Base-by-base conservation (phyloP, 2,888 invertebrate genomes). In the Octonoba sinensis region DNA sequence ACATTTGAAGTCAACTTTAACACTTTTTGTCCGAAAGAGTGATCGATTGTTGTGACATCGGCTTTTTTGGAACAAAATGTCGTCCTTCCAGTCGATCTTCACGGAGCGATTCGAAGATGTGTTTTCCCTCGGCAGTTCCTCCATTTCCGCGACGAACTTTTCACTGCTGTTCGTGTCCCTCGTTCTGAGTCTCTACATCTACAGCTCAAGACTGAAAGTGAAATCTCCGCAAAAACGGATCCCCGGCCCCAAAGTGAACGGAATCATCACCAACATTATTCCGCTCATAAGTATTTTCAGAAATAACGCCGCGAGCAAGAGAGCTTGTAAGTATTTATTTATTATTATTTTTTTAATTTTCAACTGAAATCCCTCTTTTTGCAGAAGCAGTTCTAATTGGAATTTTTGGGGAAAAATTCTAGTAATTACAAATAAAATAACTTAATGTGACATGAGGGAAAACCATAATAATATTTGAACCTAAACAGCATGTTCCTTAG, bases 171-270 rank as follows among this genome's bases (percentile, higher is more conserved):
- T 22, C 0, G n/a, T 69, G 12, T 2, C 56, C 18, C 11, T 65
- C 12, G 59, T 59, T 8, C 16, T 70, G 0, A 27, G 49, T 0
- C 51, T 70, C 18, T 82, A 75, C 36, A 60, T 51, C 18, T 65
- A 65, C 6, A 64, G 54, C 13, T 12, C 24, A 6, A 47, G 27
- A 12, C 57, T 67, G 44, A 72, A 64, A n/a, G 51, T 18, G 3
- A 74, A 74, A 51, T 36, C 18, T 12, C n/a, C 47, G 0, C 8
- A 1, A 8, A 64, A 70, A 22, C 69, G 51, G n/a, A 74, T 82
- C 20, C 81, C 81, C 0, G 81, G 81, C 15, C 81, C 81, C 11
- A 82, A 82, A 54, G 70, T 82, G 13, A 74, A 82, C 46, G 74
- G 70, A 2, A 44, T 82, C 0, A 75, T 82, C 13, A 74, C 81